phyloP scores from a whole-genome alignment of 1,140 invertebrate genomes.

The Cardiocondyla obscurior region DNA sequence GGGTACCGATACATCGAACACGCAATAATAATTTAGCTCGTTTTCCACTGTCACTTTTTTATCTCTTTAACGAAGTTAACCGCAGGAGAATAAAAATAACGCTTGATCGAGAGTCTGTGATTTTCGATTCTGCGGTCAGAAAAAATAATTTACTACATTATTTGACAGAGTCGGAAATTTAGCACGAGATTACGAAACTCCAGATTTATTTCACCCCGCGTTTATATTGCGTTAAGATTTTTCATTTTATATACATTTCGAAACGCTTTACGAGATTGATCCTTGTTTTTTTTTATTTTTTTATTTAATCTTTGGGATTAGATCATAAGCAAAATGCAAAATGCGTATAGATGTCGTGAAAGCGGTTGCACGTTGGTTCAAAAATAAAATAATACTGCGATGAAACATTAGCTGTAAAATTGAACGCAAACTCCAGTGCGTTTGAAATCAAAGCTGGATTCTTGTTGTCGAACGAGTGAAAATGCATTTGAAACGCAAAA shows the following conservation, averaged over 20 bases:
- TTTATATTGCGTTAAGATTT: no score
- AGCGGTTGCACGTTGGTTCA: neutral
- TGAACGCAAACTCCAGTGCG: neutral
- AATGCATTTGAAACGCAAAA: slow-evolving; percentile 46
- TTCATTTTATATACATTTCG: neutral
- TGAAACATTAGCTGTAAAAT: slow-evolving; percentile 32
- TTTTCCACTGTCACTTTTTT: slow-evolving; percentile 29
- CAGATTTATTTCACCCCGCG: neutral
- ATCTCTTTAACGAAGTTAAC: slow-evolving; percentile 6
- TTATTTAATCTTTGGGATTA: slow-evolving; percentile 13
- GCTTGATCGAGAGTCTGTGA: neutral
- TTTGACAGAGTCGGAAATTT: no score
- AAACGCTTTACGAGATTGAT: slow-evolving; percentile 9
- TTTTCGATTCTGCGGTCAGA: neutral
- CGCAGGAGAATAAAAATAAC: slow-evolving; percentile 13
- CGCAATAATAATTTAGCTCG: slow-evolving; percentile 22
- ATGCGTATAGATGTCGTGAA: neutral
- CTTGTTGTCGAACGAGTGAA: slow-evolving; percentile 32
- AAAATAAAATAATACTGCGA: slow-evolving; percentile 10
- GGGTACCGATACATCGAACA: slow-evolving; percentile 67
- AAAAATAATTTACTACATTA: no score
- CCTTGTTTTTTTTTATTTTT: no score
- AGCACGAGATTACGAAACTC: no score
- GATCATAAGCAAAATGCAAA: neutral
- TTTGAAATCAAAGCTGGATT: slow-evolving; percentile 40